phyloP scores from a whole-genome alignment of 2,888 invertebrate species.

The Noctuana brunneofusca region DNA sequence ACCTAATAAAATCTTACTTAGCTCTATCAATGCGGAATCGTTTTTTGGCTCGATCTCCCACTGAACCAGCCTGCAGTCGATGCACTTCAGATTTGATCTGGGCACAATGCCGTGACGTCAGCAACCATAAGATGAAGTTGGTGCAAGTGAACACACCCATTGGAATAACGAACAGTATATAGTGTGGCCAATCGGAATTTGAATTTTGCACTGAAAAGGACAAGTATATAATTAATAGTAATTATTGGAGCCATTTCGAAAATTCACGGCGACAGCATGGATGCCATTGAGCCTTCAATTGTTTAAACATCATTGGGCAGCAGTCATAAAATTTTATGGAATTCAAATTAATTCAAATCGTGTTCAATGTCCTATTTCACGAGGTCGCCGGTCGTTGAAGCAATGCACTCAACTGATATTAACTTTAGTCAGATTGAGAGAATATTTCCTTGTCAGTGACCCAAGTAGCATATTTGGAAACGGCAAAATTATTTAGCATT shows the following conservation, averaged over 20 bases:
- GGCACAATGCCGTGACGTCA: constrained; percentile 87
- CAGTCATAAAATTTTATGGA: too few species aligned
- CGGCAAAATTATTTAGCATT: too few species aligned
- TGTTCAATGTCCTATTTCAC: too few species aligned
- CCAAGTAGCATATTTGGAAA: too few species aligned
- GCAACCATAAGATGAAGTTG: constrained; percentile 86
- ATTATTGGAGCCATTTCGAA: too few species aligned
- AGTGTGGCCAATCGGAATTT: constrained; percentile 70
- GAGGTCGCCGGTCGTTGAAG: background rate
- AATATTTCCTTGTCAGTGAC: too few species aligned
- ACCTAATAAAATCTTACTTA: constrained; percentile 74
- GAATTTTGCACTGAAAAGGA: constrained; percentile 65
- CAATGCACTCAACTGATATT: background rate
- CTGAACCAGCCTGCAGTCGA: constrained; percentile 85
- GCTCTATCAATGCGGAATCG: constrained; percentile 87
- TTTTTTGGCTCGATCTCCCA: constrained; percentile 82
- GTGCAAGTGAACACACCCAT: constrained; percentile 84
- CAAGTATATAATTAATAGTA: background rate
- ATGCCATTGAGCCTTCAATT: too few species aligned
- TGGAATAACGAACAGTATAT: constrained; percentile 86
- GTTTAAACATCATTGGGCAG: too few species aligned
- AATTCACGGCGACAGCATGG: too few species aligned
- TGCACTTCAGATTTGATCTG: constrained; percentile 89
- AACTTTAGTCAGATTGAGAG: background rate
- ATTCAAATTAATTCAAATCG: background rate